These are phyloP conservation scores for Brienomyrus brachyistius DNA, from an alignment of 2,113 vertebrate genomes.

Conservation along the genomic window DNA sequence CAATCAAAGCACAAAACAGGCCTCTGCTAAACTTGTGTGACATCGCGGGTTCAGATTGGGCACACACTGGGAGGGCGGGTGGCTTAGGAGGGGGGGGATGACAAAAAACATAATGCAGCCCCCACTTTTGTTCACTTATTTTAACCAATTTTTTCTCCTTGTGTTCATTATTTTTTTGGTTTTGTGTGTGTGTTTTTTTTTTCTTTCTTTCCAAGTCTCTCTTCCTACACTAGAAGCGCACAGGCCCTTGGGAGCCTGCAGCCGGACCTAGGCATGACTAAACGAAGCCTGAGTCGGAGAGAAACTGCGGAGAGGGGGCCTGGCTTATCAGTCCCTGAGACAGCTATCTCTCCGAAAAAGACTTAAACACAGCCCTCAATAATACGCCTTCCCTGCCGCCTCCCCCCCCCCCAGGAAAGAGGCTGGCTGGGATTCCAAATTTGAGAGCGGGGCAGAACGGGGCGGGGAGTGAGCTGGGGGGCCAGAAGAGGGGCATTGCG, in stretches of 20 bases:
- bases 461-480: constrained; percentile 43
- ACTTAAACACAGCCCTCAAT: constrained; percentile 37
- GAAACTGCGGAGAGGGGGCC: constrained; percentile 49
- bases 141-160: constrained; percentile 22
- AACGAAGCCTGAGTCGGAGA: constrained; percentile 58
- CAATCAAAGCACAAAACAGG: neutral
- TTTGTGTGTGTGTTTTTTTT: constrained; percentile 8
- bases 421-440: constrained; percentile 62
- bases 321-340: constrained; percentile 52
- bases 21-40: neutral
- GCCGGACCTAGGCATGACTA: constrained; percentile 64
- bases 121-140: neutral
- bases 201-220: constrained; percentile 18
- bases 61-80: neutral
- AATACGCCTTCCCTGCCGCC: constrained; percentile 45
- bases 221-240: constrained; percentile 31
- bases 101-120: neutral
- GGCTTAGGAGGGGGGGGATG: neutral
- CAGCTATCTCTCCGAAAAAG: constrained; percentile 23
- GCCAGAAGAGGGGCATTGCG: constrained; percentile 43
- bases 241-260: constrained; percentile 60
- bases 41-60: neutral
- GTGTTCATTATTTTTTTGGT: constrained; percentile 9
- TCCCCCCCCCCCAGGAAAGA: constrained; percentile 57
- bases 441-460: constrained; percentile 37